phyloP scores from a whole-genome alignment of 1,140 invertebrate species.

The Hestina assimilis region DNA sequence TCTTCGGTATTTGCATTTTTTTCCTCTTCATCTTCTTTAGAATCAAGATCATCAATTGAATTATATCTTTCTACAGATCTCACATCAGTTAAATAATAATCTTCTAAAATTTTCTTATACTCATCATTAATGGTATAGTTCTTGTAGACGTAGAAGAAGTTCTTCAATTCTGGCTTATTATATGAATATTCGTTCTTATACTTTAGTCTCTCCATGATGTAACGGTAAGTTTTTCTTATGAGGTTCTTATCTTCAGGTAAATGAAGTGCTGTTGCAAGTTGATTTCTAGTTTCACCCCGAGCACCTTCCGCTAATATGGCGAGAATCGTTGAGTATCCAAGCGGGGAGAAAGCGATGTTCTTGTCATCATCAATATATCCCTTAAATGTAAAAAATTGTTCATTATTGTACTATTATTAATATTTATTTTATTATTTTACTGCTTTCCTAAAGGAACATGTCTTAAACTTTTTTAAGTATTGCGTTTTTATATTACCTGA shows the following conservation, averaged over 20 bases:
- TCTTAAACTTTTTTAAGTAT: no score
- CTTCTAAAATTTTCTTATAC: conserved; percentile 79
- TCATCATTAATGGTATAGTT: conserved; percentile 80
- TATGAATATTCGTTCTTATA: conserved; percentile 77
- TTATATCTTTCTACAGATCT: conserved; percentile 76
- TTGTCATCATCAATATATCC: conserved; percentile 78
- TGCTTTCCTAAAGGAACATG: no score
- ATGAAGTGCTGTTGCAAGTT: conserved; percentile 78
- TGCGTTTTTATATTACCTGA: conserved; percentile 54
- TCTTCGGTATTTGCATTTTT: conserved; percentile 63
- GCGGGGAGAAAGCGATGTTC: conserved; percentile 82
- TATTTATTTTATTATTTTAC: no score
- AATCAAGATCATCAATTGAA: conserved; percentile 47
- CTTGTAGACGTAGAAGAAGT: conserved; percentile 83
- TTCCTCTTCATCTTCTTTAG: conserved; percentile 49
- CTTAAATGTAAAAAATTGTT: conserved; percentile 56
- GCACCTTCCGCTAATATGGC: conserved; percentile 81
- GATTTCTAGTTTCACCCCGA: conserved; percentile 78
- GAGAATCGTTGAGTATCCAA: conserved; percentile 81
- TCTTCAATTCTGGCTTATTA: conserved; percentile 80
- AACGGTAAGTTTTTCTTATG: conserved; percentile 70
- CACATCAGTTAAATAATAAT: conserved; percentile 81
- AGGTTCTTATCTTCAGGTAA: conserved; percentile 75
- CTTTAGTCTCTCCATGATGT: conserved; percentile 75
- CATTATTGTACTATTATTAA: no score